Percentiles rank a stretch among this genome's conserved stretches.
Evolutionary conservation across 2,888 invertebrate genomes (phyloP).

Genomic region (Mesopsocus fuscifrons): DNA sequence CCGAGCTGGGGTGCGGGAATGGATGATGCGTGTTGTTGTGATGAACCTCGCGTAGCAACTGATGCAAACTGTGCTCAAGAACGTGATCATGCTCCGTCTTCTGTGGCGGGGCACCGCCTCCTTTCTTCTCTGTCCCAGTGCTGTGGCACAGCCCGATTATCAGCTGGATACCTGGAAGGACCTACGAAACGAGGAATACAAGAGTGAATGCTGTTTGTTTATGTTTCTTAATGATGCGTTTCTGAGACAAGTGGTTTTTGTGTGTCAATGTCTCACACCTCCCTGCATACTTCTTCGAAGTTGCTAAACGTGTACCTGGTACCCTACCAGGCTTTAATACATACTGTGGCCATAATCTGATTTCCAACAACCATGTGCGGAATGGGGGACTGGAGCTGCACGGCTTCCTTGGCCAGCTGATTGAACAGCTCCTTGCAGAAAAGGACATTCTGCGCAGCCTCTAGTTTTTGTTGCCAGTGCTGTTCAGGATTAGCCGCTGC

Average conservation of each 20-base stretch:
- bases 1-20: slow-evolving; percentile 88
- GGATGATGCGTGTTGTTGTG: slow-evolving; percentile 84
- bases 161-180: slow-evolving; percentile 81
- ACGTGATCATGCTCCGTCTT: slow-evolving; percentile 82
- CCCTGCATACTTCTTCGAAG: no score
- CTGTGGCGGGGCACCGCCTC: slow-evolving; percentile 25
- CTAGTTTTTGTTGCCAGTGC: slow-evolving; percentile 92
- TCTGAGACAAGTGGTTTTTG: no score
- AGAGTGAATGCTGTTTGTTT: no score
- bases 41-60: slow-evolving; percentile 79
- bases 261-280: no score
- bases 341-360: slow-evolving; percentile 86
- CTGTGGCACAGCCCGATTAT: slow-evolving; percentile 84
- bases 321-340: no score
- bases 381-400: slow-evolving; percentile 78
- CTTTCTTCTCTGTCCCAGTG: slow-evolving; percentile 35
- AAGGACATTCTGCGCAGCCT: slow-evolving; percentile 89
- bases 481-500: slow-evolving; percentile 51
- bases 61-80: slow-evolving; percentile 90
- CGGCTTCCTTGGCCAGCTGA: slow-evolving; percentile 84
- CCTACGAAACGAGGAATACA: slow-evolving; percentile 30
- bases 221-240: no score
- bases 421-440: slow-evolving; percentile 95
- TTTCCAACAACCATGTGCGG: slow-evolving; percentile 95
- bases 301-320: no score